phyloP scores from a whole-genome alignment of 2,888 invertebrate species.

The Drosophila paramelanica region DNA sequence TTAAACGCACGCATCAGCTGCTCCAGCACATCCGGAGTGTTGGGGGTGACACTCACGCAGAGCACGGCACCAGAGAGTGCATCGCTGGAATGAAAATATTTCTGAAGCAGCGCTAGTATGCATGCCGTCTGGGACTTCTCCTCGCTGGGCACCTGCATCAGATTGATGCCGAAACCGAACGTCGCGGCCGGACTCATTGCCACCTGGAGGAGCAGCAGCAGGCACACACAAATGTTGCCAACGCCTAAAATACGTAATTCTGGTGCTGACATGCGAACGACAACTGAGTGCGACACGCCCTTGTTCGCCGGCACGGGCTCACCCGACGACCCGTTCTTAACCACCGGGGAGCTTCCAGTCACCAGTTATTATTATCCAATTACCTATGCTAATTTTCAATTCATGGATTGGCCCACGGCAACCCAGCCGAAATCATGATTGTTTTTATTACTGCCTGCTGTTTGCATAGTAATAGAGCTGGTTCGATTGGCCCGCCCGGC shows the following conservation, averaged over 20 bases:
- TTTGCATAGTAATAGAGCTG: slow-evolving; percentile 12
- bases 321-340: slow-evolving; percentile 7
- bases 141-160: slow-evolving; percentile 59
- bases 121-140: slow-evolving; percentile 65
- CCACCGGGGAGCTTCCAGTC: slow-evolving; percentile 45
- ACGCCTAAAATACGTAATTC: slow-evolving; percentile 17
- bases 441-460: not conserved
- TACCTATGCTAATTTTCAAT: slow-evolving; percentile 66
- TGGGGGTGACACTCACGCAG: slow-evolving; percentile 62
- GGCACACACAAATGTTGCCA: slow-evolving; percentile 11
- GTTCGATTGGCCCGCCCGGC: not conserved
- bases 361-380: slow-evolving; percentile 69
- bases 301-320: not conserved
- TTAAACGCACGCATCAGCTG: slow-evolving; percentile 67
- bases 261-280: slow-evolving; percentile 56
- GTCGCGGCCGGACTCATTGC: slow-evolving; percentile 5
- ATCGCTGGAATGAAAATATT: slow-evolving; percentile 79
- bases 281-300: slow-evolving; percentile 53
- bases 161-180: slow-evolving; percentile 60
- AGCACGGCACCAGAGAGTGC: slow-evolving; percentile 76
- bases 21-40: slow-evolving; percentile 55
- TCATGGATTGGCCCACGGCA: slow-evolving; percentile 22
- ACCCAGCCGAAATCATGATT: slow-evolving; percentile 9
- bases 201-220: slow-evolving; percentile 44
- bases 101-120: slow-evolving; percentile 66